phyloP scores from a whole-genome alignment of 1,140 invertebrate genomes.

The Trichonephila inaurata region DNA sequence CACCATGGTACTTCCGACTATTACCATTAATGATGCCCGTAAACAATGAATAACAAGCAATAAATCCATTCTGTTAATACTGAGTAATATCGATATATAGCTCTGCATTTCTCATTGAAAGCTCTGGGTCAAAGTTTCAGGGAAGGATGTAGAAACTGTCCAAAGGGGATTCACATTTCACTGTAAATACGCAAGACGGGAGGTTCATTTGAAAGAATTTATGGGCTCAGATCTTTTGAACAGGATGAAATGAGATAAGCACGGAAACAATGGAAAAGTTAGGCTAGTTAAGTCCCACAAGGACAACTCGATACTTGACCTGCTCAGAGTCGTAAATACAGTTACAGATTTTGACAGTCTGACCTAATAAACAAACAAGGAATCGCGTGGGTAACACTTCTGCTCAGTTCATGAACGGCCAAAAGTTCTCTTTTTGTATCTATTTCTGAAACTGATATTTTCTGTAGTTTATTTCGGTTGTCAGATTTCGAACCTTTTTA shows the following conservation, averaged over 20 bases:
- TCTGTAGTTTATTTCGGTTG: background rate
- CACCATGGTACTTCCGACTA: too few relatives aligned
- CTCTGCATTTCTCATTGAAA: background rate
- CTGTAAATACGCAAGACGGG: background rate
- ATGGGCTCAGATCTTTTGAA: background rate
- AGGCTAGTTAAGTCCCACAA: background rate
- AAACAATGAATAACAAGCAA: too few relatives aligned
- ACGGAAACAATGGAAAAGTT: background rate
- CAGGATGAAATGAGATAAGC: background rate
- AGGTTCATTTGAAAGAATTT: background rate
- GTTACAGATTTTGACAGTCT: background rate
- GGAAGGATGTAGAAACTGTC: background rate
- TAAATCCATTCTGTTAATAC: too few relatives aligned
- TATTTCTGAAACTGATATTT: background rate
- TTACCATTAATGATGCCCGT: too few relatives aligned
- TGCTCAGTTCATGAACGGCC: background rate
- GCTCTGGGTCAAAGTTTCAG: background rate
- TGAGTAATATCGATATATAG: background rate
- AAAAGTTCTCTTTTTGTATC: background rate
- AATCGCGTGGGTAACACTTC: background rate
- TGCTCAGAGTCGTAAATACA: background rate
- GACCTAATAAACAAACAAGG: background rate
- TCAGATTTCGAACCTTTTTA: background rate
- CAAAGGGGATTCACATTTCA: background rate
- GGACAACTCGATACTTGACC: background rate